phyloP scores from a whole-genome alignment of 2,797 vertebrate genomes.

The Chiroxiphia lanceolata region DNA sequence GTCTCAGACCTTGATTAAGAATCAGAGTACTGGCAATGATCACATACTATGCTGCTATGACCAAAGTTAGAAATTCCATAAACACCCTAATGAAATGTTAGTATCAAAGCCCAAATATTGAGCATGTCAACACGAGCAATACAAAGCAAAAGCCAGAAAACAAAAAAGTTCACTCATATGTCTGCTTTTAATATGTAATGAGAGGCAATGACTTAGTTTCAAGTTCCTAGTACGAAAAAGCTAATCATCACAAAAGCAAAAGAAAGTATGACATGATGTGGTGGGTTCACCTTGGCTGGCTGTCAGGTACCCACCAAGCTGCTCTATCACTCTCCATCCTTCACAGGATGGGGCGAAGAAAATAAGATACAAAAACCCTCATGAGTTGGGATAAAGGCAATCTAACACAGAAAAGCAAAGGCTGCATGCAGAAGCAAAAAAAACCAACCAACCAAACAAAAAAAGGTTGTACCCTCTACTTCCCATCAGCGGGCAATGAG shows the following conservation, averaged over 20 bases:
- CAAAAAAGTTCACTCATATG: not conserved
- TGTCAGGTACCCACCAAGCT: not conserved
- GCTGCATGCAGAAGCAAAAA: not conserved
- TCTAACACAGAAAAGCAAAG: not conserved
- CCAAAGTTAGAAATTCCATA: not conserved
- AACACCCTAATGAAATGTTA: not conserved
- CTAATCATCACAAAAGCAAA: not conserved
- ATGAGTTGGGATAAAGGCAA: not conserved
- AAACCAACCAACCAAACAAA: not conserved
- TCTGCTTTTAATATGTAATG: not conserved
- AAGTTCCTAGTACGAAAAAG: not conserved
- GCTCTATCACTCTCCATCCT: not conserved
- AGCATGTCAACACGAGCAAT: not conserved
- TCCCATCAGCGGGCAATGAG: not conserved
- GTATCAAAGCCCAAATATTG: not conserved
- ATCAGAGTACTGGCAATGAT: not conserved
- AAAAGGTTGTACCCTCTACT: not conserved
- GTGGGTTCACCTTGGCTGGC: not conserved
- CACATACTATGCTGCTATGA: not conserved
- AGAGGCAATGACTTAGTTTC: not conserved
- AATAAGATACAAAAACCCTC: not conserved
- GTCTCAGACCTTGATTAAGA: not conserved
- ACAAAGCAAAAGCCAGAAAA: not conserved
- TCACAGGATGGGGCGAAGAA: not conserved
- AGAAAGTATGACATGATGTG: not conserved